phyloP scores from a whole-genome alignment of 2,888 invertebrate species.

The Muschampia plurimacula region DNA sequence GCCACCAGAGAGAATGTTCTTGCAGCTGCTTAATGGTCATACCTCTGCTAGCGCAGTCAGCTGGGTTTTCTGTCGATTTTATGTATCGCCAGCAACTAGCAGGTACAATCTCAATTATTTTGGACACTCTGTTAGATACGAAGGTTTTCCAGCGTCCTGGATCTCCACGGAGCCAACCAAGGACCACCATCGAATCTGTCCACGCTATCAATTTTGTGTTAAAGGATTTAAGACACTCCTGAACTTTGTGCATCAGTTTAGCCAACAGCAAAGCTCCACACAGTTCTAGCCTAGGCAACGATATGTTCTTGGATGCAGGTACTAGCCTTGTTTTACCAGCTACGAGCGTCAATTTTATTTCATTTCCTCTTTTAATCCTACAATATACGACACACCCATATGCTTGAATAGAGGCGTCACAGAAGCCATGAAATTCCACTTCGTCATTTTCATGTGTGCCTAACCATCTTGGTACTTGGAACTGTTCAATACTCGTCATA shows the following conservation, averaged over 20 bases:
- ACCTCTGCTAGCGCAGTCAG: conserved; percentile 44
- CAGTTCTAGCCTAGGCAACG: conserved; percentile 36
- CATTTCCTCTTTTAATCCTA: background rate
- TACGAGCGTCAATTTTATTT: conserved; percentile 24
- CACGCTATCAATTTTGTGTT: conserved; percentile 33
- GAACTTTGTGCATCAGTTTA: conserved; percentile 29
- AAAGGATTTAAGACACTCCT: conserved; percentile 18
- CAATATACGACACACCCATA: conserved; percentile 19
- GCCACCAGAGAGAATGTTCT: conserved; percentile 16
- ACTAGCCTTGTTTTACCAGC: conserved; percentile 38
- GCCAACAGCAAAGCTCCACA: conserved; percentile 1
- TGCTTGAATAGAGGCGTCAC: conserved; percentile 18
- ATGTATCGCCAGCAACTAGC: conserved; percentile 34
- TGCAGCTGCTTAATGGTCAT: conserved; percentile 26
- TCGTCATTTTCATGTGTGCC: background rate
- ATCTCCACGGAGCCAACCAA: conserved; percentile 43
- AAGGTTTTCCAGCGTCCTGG: conserved; percentile 43
- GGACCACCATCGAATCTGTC: conserved; percentile 39
- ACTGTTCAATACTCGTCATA: conserved; percentile 16
- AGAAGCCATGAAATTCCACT: conserved; percentile 37
- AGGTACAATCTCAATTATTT: conserved; percentile 34
- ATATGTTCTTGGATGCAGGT: conserved; percentile 25
- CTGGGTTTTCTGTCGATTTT: conserved; percentile 42
- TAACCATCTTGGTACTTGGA: conserved; percentile 35
- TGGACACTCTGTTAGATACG: conserved; percentile 40